Percentiles rank a stretch among this genome's conserved stretches.
Evolutionary conservation across 2,797 vertebrate species (phyloP).

Genomic region (Tenualosa thibaudeaui): DNA sequence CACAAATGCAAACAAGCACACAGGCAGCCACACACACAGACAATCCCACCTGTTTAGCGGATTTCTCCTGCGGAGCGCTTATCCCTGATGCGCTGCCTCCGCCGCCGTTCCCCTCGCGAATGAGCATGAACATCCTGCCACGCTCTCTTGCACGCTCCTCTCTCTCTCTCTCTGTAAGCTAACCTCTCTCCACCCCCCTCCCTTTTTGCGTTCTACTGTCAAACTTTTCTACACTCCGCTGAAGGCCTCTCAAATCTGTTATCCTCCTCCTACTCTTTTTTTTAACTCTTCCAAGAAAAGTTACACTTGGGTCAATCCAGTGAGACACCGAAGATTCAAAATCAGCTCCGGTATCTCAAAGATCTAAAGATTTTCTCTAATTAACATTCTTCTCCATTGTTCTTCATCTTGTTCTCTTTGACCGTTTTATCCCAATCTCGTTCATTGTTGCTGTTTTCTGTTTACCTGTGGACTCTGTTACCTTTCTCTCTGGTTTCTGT

Average conservation of each 20-base stretch:
- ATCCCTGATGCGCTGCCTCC: conserved; percentile 52
- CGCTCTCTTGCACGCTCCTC: conserved; percentile 47
- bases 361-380: not conserved
- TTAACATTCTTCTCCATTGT: not conserved
- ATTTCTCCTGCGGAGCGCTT: conserved; percentile 62
- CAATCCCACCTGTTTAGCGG: conserved; percentile 72
- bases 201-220: conserved; percentile 49
- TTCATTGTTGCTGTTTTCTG: not conserved
- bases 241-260: conserved; percentile 32
- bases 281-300: not conserved
- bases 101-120: conserved; percentile 68
- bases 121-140: conserved; percentile 78
- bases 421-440: not conserved
- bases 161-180: conserved; percentile 35
- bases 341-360: not conserved
- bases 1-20: not conserved
- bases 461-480: conserved; percentile 13
- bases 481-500: conserved; percentile 9
- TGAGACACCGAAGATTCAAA: not conserved
- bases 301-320: not conserved
- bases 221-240: not conserved
- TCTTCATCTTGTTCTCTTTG: conserved; percentile 23
- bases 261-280: not conserved
- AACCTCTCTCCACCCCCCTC: conserved; percentile 32
- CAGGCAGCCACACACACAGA: not conserved